phyloP scores from a whole-genome alignment of 92 coral and sea anemone species.

The Ricordea florida region DNA sequence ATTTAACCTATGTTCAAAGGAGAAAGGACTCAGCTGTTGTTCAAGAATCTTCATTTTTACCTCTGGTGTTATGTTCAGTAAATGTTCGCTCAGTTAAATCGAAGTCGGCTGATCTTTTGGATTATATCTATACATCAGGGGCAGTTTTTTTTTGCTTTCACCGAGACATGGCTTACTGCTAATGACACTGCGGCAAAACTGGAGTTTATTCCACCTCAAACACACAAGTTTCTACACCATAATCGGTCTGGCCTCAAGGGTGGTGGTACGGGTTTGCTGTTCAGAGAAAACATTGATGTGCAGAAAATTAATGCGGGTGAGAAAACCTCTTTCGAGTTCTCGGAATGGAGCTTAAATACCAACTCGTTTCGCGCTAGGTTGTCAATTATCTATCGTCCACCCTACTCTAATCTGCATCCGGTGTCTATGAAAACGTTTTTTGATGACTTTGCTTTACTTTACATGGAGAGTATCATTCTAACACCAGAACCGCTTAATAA shows the following conservation, averaged over 20 bases:
- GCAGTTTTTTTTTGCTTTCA: too few relatives aligned
- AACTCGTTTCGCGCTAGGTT: slow-evolving; percentile 2
- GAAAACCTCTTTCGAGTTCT: slow-evolving; percentile 15
- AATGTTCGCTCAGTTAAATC: slow-evolving; percentile 8
- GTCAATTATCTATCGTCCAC: too few relatives aligned
- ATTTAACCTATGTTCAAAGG: neutral
- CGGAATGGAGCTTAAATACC: slow-evolving; percentile 6
- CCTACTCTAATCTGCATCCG: too few relatives aligned
- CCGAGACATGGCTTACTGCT: neutral
- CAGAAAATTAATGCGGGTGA: slow-evolving; percentile 13
- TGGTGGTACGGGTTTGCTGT: slow-evolving; percentile 31
- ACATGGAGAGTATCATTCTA: too few relatives aligned
- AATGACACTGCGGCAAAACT: slow-evolving; percentile 12
- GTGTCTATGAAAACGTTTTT: too few relatives aligned
- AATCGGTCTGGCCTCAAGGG: slow-evolving; percentile 23
- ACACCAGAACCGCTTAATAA: too few relatives aligned
- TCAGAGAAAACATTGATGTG: slow-evolving; percentile 9
- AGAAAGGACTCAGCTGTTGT: too few relatives aligned
- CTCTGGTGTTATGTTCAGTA: neutral
- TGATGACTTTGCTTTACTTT: too few relatives aligned
- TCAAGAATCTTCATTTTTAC: neutral
- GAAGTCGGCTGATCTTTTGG: slow-evolving; percentile 6
- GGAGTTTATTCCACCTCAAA: slow-evolving; percentile 36
- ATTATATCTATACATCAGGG: neutral
- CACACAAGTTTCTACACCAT: slow-evolving; percentile 34